These are phyloP conservation scores for Cinclus cinclus DNA, from an alignment of 2,113 vertebrate species.

Conservation along the genomic window DNA sequence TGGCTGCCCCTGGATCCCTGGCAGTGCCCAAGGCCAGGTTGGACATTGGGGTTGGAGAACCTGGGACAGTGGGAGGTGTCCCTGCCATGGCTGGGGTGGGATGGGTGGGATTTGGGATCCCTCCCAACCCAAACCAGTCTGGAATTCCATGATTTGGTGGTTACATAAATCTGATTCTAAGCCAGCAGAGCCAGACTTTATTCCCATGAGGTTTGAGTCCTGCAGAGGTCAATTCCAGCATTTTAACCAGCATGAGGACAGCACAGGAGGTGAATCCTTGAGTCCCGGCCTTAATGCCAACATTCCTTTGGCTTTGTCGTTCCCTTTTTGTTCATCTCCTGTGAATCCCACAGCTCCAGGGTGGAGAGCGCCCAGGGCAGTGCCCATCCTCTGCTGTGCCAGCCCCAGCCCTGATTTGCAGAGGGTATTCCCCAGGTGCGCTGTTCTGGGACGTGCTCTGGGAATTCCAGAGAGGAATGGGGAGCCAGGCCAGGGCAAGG, in stretches of 20 bases:
- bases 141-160: not conserved
- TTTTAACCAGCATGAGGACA: fast-evolving
- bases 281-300: fast-evolving
- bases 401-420: no score
- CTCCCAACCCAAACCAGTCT: fast-evolving
- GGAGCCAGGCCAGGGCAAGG: not conserved
- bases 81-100: not conserved
- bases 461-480: no score
- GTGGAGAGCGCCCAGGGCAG: fast-evolving
- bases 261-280: not conserved
- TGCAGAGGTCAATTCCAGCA: fast-evolving
- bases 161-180: not conserved
- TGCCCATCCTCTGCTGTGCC: no score
- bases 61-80: not conserved
- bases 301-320: no score
- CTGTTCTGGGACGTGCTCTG: no score
- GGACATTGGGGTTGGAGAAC: not conserved
- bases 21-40: not conserved
- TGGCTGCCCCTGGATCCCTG: not conserved
- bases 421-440: no score
- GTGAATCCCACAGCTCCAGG: fast-evolving
- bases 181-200: not conserved
- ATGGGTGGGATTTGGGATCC: fast-evolving
- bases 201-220: not conserved
- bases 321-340: fast-evolving